Conservation (phyloP, 2,113 vertebrate species). For the Neogale vison region DNA sequence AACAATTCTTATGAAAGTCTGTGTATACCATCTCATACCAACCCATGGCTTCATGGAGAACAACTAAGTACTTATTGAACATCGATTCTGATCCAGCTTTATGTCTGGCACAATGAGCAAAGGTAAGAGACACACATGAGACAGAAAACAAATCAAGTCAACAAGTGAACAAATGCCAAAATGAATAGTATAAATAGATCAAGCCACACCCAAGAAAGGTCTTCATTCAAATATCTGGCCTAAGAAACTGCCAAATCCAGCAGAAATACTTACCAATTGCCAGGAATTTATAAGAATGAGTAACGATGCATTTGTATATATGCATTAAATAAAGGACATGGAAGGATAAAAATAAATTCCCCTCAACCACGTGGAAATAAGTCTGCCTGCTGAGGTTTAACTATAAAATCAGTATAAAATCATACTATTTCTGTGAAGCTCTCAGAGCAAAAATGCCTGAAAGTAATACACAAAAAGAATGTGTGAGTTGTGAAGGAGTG, state of each 20-base stretch:
- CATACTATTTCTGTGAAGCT: not conserved
- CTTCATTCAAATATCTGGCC: not conserved
- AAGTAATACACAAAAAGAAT: not conserved
- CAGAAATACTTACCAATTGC: not conserved
- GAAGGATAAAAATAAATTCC: not conserved
- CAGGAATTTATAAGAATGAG: conserved; percentile 27
- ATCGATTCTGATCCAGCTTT: not conserved
- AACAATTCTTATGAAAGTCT: not conserved
- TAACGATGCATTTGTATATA: not conserved
- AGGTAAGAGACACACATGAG: not conserved
- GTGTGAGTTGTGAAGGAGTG: not conserved
- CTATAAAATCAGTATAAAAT: not conserved
- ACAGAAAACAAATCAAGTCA: not conserved
- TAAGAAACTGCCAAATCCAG: not conserved
- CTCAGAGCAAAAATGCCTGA: conserved; percentile 12
- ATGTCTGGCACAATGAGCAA: not conserved
- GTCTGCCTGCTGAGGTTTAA: not conserved
- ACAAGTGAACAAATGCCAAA: not conserved
- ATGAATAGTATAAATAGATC: not conserved
- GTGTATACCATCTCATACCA: not conserved
- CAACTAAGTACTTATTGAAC: not conserved
- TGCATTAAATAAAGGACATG: not conserved
- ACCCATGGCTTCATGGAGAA: not conserved
- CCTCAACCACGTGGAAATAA: not conserved
- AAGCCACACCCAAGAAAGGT: not conserved